Conservation (phyloP, 2,797 vertebrate species). For the Alectoris magna region DNA sequence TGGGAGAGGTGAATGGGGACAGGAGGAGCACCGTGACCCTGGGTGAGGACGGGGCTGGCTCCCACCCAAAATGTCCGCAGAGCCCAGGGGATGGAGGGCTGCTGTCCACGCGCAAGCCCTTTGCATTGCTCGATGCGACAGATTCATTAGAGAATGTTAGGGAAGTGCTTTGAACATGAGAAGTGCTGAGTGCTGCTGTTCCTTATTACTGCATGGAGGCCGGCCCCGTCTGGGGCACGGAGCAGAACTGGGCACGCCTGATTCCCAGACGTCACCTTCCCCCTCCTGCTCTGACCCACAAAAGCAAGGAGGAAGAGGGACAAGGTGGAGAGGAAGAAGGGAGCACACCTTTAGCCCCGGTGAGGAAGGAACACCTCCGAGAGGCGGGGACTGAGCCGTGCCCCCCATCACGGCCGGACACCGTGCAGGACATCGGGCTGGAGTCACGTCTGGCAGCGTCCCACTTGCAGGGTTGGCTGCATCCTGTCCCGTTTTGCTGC, state of each 20-base stretch:
- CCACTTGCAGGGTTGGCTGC: rapidly evolving
- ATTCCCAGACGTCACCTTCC: neutral
- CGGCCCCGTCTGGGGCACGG: neutral
- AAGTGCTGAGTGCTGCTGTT: conserved; percentile 45
- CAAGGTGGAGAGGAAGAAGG: neutral
- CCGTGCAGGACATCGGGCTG: rapidly evolving
- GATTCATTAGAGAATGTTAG: conserved; percentile 64
- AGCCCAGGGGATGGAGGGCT: neutral
- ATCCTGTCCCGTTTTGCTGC: conserved; percentile 20
- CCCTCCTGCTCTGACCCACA: neutral
- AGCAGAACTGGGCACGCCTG: neutral
- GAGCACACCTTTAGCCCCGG: neutral
- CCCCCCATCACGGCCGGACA: rapidly evolving
- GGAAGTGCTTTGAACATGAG: conserved; percentile 61
- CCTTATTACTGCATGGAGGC: conserved; percentile 15
- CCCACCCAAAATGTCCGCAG: neutral
- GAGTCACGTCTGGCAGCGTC: neutral
- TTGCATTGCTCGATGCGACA: conserved; percentile 50
- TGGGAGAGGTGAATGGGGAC: neutral
- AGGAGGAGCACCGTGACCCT: neutral
- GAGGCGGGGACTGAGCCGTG: neutral
- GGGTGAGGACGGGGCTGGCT: neutral
- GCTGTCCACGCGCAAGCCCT: neutral
- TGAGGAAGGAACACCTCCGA: neutral
- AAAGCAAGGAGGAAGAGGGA: neutral